Conservation (phyloP, 2,797 vertebrate species). For the Buphagus erythrorhynchus region DNA sequence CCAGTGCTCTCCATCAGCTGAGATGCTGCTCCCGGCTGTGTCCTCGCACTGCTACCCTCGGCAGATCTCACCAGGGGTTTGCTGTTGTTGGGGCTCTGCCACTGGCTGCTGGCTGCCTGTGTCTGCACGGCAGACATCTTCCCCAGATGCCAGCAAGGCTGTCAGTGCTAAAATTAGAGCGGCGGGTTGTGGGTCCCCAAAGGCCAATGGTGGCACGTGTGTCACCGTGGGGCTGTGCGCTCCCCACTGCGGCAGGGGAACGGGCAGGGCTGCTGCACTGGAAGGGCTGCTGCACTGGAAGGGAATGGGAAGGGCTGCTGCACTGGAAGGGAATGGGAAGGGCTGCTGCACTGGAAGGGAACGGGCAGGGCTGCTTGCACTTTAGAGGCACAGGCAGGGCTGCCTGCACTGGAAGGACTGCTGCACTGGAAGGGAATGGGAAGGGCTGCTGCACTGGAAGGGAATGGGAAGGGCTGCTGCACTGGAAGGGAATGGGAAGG, state of each 20-base stretch:
- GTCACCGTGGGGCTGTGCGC: rapidly evolving
- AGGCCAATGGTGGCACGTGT: rapidly evolving
- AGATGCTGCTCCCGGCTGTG: neutral
- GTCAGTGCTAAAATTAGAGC: neutral
- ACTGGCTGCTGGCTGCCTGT: neutral
- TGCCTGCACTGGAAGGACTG: no score
- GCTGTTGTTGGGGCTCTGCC: neutral
- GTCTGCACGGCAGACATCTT: neutral
- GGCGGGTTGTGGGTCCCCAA: neutral
- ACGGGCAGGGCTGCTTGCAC: no score
- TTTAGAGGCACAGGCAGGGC: no score
- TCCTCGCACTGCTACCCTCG: neutral
- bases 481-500: neutral
- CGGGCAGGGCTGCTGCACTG: neutral
- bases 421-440: no score
- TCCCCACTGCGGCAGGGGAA: rapidly evolving
- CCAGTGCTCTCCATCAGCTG: neutral
- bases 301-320: neutral
- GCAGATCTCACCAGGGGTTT: neutral
- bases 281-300: neutral
- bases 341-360: no score
- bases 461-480: neutral
- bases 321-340: no score
- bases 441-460: no score
- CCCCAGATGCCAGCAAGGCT: neutral